Percentiles rank a stretch among this genome's conserved stretches.
These are phyloP conservation scores for Meloidogyne hapla DNA, from an alignment of 1,140 invertebrate genomes.

Conservation along the genomic window DNA sequence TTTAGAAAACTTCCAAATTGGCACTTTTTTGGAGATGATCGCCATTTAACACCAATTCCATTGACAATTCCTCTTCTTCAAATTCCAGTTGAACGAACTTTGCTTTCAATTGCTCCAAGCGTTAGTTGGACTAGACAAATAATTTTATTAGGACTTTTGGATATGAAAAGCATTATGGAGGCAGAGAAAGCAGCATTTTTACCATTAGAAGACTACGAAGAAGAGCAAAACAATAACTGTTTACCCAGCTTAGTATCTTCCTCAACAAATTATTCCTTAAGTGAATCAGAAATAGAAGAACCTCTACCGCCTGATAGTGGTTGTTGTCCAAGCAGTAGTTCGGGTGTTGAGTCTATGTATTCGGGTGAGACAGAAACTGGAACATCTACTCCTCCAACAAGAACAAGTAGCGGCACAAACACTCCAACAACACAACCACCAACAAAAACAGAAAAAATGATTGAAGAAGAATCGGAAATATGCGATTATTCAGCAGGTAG, in stretches of 20 bases:
- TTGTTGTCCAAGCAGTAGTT: constrained; percentile 25
- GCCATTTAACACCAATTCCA: constrained; percentile 15
- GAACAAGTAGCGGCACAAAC: constrained; percentile 1
- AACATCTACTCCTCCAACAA: constrained; percentile 1
- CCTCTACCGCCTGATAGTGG: not conserved
- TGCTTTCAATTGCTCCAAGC: constrained; percentile 20
- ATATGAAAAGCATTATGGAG: constrained; percentile 7
- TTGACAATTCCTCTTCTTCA: constrained; percentile 12
- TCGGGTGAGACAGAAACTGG: constrained; percentile 13
- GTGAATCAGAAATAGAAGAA: constrained; percentile 15
- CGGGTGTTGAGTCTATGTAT: constrained; percentile 24
- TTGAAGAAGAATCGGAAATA: not conserved
- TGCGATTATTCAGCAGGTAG: not conserved
- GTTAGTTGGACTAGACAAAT: constrained; percentile 20
- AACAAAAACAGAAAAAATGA: not conserved
- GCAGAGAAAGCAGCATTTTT: not conserved
- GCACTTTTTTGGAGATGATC: constrained; percentile 30
- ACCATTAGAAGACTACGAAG: not conserved
- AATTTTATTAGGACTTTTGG: constrained; percentile 16
- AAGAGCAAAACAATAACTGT: not conserved
- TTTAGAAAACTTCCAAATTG: constrained; percentile 25
- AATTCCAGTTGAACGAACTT: constrained; percentile 19
- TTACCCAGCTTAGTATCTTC: not conserved
- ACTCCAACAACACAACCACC: not conserved
- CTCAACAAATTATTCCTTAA: not conserved